phyloP scores from a whole-genome alignment of 1,140 invertebrate genomes.

The Lepidurus arcticus region DNA sequence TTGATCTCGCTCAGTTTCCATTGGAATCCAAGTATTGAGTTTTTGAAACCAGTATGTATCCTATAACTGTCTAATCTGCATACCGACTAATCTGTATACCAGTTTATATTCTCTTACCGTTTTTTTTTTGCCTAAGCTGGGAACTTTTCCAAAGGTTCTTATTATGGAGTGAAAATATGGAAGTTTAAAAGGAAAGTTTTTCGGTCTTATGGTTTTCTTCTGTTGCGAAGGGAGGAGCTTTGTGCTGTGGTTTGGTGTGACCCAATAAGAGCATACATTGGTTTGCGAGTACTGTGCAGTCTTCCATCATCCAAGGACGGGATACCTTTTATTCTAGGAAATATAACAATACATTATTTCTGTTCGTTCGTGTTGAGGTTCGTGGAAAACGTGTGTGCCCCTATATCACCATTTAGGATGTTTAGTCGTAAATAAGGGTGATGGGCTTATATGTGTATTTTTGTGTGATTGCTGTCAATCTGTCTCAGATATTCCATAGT shows the following conservation, averaged over 20 bases:
- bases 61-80: background rate
- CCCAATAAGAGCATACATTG: background rate
- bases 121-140: background rate
- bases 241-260: background rate
- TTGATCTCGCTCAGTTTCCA: background rate
- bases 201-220: background rate
- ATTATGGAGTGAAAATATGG: background rate
- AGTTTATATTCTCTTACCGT: background rate
- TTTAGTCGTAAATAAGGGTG: background rate
- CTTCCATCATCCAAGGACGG: background rate
- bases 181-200: background rate
- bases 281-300: background rate
- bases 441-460: background rate
- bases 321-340: background rate
- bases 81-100: background rate
- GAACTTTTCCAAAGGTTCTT: background rate
- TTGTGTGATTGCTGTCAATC: no score
- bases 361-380: background rate
- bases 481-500: background rate
- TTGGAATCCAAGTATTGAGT: background rate
- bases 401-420: background rate
- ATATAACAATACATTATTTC: background rate
- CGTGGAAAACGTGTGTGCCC: background rate
- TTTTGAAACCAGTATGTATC: slow-evolving; percentile 7
- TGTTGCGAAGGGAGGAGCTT: background rate